Conservation (phyloP, 2,113 vertebrate species). For the Malurus elegans region DNA sequence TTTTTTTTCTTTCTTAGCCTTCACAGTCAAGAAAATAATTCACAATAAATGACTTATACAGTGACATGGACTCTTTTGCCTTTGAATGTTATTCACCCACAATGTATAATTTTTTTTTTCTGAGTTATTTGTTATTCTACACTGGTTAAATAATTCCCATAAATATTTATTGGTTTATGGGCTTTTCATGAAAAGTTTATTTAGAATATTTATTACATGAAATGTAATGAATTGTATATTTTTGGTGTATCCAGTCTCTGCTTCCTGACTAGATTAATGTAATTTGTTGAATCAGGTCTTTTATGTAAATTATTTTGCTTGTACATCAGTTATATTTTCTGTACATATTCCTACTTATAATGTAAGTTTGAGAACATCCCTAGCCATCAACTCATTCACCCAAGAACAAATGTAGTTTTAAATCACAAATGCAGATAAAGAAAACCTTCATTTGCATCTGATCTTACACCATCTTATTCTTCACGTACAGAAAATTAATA, state of each 20-base stretch:
- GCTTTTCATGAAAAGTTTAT: neutral
- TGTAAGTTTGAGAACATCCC: neutral
- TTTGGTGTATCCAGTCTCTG: neutral
- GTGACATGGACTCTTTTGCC: neutral
- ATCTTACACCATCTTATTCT: neutral
- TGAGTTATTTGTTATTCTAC: slow-evolving; percentile 1
- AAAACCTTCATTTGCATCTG: neutral
- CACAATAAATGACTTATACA: slow-evolving; percentile 16
- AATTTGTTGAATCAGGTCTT: neutral
- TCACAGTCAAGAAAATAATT: slow-evolving; percentile 17
- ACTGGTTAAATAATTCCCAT: slow-evolving; percentile 16
- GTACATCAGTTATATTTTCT: neutral
- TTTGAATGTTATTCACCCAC: neutral
- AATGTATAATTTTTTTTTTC: neutral
- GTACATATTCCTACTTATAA: neutral
- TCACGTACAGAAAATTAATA: neutral
- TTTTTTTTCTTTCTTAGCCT: neutral
- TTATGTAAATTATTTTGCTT: neutral
- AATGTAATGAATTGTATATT: neutral
- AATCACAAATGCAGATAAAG: neutral
- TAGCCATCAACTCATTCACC: neutral
- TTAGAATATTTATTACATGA: neutral
- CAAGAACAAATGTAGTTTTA: neutral
- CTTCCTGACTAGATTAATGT: neutral
- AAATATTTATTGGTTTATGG: slow-evolving; percentile 42